Conservation (phyloP, 2,113 vertebrate species). For the Anolis carolinensis region DNA sequence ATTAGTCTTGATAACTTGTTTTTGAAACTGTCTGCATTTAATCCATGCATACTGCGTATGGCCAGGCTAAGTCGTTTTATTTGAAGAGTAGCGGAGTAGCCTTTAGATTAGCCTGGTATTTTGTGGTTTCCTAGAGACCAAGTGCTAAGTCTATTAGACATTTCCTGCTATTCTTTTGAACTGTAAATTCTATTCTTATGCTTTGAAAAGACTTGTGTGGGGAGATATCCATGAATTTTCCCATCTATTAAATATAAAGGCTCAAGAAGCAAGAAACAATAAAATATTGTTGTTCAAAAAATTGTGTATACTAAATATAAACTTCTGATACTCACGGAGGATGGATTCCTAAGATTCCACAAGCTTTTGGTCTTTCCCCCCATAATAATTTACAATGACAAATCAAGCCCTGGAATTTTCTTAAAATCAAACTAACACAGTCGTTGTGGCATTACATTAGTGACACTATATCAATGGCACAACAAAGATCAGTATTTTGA, state of each 20-base stretch:
- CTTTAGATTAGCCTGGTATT: constrained; percentile 65
- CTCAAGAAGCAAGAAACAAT: constrained; percentile 48
- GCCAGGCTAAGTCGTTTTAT: constrained; percentile 53
- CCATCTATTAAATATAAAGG: constrained; percentile 60
- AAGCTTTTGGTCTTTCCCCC: constrained; percentile 28
- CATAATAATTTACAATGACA: constrained; percentile 26
- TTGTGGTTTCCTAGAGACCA: constrained; percentile 68
- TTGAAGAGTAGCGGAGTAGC: constrained; percentile 52
- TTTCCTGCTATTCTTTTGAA: constrained; percentile 74
- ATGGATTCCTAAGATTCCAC: constrained; percentile 38
- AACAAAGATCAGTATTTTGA: constrained; percentile 53
- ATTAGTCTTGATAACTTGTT: constrained; percentile 39
- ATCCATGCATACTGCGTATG: constrained; percentile 29
- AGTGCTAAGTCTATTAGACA: constrained; percentile 70
- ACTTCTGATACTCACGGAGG: background rate
- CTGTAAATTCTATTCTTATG: constrained; percentile 73
- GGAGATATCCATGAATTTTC: constrained; percentile 64
- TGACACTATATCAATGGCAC: constrained; percentile 20
- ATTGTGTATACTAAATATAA: constrained; percentile 34
- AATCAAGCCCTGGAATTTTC: constrained; percentile 26
- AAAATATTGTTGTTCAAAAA: constrained; percentile 54
- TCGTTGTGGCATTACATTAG: background rate
- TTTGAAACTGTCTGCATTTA: constrained; percentile 45
- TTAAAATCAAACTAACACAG: constrained; percentile 15
- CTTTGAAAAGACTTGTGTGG: constrained; percentile 66